Base-by-base conservation (phyloP, 2,797 vertebrate genomes). In the Sternotherus odoratus region DNA sequence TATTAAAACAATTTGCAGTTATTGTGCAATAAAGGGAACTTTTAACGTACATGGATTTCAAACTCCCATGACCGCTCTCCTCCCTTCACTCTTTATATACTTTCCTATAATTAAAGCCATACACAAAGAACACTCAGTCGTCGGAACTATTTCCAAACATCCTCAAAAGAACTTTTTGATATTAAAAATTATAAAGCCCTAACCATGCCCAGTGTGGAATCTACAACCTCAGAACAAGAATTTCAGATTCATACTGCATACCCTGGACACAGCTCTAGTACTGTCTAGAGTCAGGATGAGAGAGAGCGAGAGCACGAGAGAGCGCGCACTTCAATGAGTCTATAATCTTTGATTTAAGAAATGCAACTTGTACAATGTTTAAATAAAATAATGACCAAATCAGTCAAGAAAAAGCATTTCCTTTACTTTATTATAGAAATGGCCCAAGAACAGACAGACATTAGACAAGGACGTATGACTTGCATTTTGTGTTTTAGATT, bases 301-400 rank as follows among this genome's bases (percentile, higher is more conserved):
- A 50, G 46, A 54, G 60, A 8, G 5, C 0, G 30, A 43, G n/a
- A n/a, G n/a, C n/a, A n/a, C n/a, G 43, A 50, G 46, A 54, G 60
- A 8, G 5, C 0, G 30, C 36, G 50, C 28, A 54, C 66, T 77
- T 80, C 6, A 48, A 43, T 1, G 3, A 83, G 30, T 0, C 0
- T 10, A 3, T 2, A 48, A 53, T 5, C 51, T 60, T 26, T 50
- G 24, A 75, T n/a, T 8, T 24, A 17, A 83, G 49, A 79, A 39
- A 57, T 89, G 23, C 3, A n/a, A 69, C 94, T 89, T 49, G 36
- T 69, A 63, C 66, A 21, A 24, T 69, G 66, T 39, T 69, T 69
- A 69, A 39, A 69, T 63, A 63, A 60, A 36, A n/a, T 36, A 39
- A 39, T 69, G 39, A 69, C 36, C 66, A 12, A 69, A 69, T 39